Base-by-base conservation (phyloP, 37 sponge, comb jelly and placozoan species). In the Axinella damicornis region DNA sequence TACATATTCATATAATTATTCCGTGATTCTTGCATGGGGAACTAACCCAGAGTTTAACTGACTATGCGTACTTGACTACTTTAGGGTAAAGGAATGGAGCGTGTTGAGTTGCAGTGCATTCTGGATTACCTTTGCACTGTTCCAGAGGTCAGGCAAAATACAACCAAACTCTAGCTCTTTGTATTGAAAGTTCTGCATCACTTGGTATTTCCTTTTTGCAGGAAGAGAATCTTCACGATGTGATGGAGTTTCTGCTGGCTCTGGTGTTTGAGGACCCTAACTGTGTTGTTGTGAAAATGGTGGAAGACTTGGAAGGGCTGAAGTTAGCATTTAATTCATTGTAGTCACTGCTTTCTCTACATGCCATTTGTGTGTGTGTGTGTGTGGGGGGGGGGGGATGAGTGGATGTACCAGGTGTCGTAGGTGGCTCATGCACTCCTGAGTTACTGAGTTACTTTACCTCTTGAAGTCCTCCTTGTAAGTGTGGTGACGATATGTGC, bases 221-320 rank as follows among this genome's bases (percentile, higher is more conserved):
- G 93, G 89, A 84, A 69, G 85, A 94, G 76, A 91, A 91, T 82
- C 64, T 91, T 18, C 60, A 34, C 11, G 94, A 94, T 71, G 84
- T 94, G 0, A 17, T 94, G 54, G 65, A 68, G 32, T 72, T 94
- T 20, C 57, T 94, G 17, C 40, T 91, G 12, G 87, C 84, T 0
- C 41, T 94, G 22, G 61, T 89, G 70, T 90, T 90, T 85, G 81
- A 85, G 64, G 82, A 83, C 71, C 33, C 52, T 28, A 37, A 83
- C 52, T 78, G 72, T 2, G 57, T 62, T 46, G 37, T 90, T 27
- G 77, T 85, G 32, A 69, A 38, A 41, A 14, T 85, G 53, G 80
- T 93, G 30, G 68, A 85, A 19, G 37, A 78, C 2, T 28, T 27
- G 36, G 67, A 74, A 0, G 94, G 94, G 19, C 32, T 92, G 28